Evolutionary conservation across 1,140 invertebrate species (phyloP).

Genomic region (Dufourea novaeangliae): DNA sequence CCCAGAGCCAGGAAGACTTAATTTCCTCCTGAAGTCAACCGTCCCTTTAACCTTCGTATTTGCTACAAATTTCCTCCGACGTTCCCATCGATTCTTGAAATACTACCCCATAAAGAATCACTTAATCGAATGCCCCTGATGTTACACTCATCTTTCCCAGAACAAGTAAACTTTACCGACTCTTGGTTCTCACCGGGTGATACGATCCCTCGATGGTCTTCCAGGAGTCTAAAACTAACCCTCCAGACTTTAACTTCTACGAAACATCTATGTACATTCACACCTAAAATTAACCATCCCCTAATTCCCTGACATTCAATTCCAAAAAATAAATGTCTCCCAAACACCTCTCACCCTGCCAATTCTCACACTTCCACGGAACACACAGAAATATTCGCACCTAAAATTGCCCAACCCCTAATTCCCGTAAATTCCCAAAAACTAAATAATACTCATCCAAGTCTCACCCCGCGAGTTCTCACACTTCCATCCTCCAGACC

Average conservation of each 20-base stretch:
- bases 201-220: too few relatives aligned
- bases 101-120: background rate
- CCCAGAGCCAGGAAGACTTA: constrained; percentile 1
- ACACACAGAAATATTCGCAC: too few relatives aligned
- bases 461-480: too few relatives aligned
- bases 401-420: too few relatives aligned
- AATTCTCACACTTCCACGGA: too few relatives aligned
- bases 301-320: background rate
- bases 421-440: too few relatives aligned
- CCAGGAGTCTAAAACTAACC: background rate
- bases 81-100: background rate
- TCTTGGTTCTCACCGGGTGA: background rate
- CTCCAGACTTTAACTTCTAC: too few relatives aligned
- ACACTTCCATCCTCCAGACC: too few relatives aligned
- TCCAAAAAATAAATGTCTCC: background rate
- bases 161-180: background rate
- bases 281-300: too few relatives aligned
- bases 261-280: too few relatives aligned
- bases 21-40: background rate
- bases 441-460: too few relatives aligned
- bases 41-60: background rate
- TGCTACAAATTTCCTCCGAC: background rate
- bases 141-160: background rate
- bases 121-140: background rate
- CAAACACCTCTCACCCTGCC: too few relatives aligned